Conservation (phyloP, 2,113 vertebrate species). For the Tenrec ecaudatus region DNA sequence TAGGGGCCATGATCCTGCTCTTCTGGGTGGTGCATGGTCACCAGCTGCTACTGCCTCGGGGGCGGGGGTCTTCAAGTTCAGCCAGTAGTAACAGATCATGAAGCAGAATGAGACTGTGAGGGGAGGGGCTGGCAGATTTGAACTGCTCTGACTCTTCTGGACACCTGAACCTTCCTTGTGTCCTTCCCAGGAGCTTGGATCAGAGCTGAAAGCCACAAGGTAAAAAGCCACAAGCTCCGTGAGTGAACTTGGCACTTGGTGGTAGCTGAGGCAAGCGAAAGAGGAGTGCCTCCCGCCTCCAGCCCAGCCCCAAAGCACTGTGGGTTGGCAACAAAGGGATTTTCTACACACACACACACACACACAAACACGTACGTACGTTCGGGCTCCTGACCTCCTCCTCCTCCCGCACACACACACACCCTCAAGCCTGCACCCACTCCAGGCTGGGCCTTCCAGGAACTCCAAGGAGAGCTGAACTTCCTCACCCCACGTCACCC, state of each 20-base stretch:
- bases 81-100: conserved; percentile 77
- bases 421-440: not conserved
- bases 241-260: conserved; percentile 70
- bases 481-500: not conserved
- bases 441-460: not conserved
- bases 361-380: not conserved
- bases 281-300: not conserved
- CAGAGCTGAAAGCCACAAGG: not conserved
- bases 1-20: not conserved
- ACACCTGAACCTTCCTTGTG: not conserved
- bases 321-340: conserved; percentile 72
- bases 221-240: not conserved
- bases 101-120: not conserved
- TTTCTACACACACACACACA: conserved; percentile 53
- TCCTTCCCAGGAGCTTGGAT: not conserved
- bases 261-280: not conserved
- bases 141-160: not conserved
- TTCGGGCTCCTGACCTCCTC: not conserved
- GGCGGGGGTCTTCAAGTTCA: conserved; percentile 71
- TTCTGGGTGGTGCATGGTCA: not conserved
- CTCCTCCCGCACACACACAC: not conserved
- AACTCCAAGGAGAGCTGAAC: not conserved
- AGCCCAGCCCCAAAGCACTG: accelerated
- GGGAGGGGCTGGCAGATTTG: conserved; percentile 18
- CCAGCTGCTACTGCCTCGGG: not conserved